phyloP scores from a whole-genome alignment of 2,113 vertebrate genomes.

The Camarhynchus parvulus region DNA sequence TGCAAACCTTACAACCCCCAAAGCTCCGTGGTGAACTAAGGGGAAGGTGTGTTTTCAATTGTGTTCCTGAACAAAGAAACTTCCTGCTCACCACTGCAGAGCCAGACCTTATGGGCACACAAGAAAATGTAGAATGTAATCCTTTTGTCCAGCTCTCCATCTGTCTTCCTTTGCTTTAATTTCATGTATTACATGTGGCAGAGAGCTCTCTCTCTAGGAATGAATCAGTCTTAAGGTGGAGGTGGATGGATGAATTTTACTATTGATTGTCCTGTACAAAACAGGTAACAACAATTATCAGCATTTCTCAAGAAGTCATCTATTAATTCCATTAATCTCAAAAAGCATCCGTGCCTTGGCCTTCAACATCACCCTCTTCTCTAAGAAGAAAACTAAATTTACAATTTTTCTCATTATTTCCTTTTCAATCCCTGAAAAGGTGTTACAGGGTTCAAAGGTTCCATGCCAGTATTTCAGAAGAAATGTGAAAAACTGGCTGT shows the following conservation, averaged over 20 bases:
- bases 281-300: background rate
- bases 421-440: background rate
- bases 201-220: background rate
- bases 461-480: background rate
- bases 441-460: background rate
- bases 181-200: background rate
- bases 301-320: background rate
- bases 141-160: background rate
- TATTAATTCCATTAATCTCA: background rate
- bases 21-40: background rate
- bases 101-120: background rate
- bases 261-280: background rate
- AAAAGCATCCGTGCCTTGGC: background rate
- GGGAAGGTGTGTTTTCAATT: background rate
- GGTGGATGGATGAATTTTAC: background rate
- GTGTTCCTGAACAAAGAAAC: background rate
- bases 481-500: background rate
- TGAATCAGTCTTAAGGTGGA: background rate
- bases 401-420: background rate
- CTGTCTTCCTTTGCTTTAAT: background rate
- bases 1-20: background rate
- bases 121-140: background rate
- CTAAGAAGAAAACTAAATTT: constrained; percentile 24
- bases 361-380: background rate
- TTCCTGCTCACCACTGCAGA: background rate